phyloP scores from a whole-genome alignment of 1,140 invertebrate genomes.

The Macrobrachium rosenbergii region DNA sequence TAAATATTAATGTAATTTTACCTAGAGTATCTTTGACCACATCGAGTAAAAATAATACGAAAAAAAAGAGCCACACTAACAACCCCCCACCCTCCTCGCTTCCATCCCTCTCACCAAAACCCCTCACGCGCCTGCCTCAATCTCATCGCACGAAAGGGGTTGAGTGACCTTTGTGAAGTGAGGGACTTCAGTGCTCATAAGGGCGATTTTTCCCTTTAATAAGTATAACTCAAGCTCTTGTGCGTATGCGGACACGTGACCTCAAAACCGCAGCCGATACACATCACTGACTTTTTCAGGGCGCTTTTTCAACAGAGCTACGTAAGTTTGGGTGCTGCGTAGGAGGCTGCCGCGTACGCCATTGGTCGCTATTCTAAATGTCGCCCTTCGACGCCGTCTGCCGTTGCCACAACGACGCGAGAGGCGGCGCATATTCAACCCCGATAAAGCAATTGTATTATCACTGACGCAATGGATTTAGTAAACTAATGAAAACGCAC shows the following conservation, averaged over 20 bases:
- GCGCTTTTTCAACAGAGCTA: conserved; percentile 57
- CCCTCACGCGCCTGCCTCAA: not conserved
- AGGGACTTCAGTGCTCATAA: conserved; percentile 20
- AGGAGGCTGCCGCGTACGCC: not conserved
- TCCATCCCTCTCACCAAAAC: not conserved
- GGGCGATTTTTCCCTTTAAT: conserved; percentile 39
- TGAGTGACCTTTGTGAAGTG: conserved; percentile 39
- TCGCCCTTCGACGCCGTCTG: no score
- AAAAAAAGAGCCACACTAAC: not conserved
- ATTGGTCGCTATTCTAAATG: not conserved
- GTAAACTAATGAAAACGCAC: no score
- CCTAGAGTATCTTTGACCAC: no score
- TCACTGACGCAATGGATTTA: no score
- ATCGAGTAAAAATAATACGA: not conserved
- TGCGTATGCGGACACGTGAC: conserved; percentile 61
- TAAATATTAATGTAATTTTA: no score
- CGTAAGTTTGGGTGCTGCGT: conserved; percentile 37
- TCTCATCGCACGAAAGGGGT: not conserved
- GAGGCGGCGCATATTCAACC: no score
- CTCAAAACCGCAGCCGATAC: conserved; percentile 60
- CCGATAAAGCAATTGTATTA: no score
- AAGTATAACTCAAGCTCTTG: conserved; percentile 44
- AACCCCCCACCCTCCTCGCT: not conserved
- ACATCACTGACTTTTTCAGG: conserved; percentile 64
- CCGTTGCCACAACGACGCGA: no score